These are phyloP conservation scores for Poecilus cupreus DNA, from an alignment of 2,888 invertebrate genomes.

Conservation along the genomic window DNA sequence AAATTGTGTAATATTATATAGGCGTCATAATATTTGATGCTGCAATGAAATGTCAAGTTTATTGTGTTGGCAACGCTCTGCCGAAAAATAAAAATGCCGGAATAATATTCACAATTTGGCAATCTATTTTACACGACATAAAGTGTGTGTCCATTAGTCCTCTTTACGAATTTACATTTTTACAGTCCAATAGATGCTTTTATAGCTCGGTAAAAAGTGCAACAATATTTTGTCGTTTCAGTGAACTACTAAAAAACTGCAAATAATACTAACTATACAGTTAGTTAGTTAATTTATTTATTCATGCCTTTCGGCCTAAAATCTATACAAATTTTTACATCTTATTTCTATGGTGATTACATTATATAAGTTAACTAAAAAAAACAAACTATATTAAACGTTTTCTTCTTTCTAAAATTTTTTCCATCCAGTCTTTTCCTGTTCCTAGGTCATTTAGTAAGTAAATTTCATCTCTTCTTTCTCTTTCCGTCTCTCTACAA, in stretches of 20 bases:
- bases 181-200: neutral
- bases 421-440: too few species aligned
- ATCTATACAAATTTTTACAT: too few species aligned
- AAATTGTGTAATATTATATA: neutral
- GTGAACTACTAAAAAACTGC: neutral
- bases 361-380: too few species aligned
- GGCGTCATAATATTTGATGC: neutral
- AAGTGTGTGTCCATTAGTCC: neutral
- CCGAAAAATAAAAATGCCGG: neutral
- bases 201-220: neutral
- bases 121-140: neutral
- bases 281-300: too few species aligned
- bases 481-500: too few species aligned
- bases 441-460: too few species aligned
- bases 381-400: too few species aligned
- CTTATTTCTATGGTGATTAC: too few species aligned
- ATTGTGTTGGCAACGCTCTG: neutral
- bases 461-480: too few species aligned
- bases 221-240: neutral
- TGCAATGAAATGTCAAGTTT: neutral
- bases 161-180: neutral
- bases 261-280: too few species aligned
- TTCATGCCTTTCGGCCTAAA: too few species aligned
- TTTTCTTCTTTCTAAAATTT: too few species aligned
- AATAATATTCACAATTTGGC: neutral